phyloP scores from a whole-genome alignment of 2,113 vertebrate genomes.

The Gnathonemus echidnorhynchus region DNA sequence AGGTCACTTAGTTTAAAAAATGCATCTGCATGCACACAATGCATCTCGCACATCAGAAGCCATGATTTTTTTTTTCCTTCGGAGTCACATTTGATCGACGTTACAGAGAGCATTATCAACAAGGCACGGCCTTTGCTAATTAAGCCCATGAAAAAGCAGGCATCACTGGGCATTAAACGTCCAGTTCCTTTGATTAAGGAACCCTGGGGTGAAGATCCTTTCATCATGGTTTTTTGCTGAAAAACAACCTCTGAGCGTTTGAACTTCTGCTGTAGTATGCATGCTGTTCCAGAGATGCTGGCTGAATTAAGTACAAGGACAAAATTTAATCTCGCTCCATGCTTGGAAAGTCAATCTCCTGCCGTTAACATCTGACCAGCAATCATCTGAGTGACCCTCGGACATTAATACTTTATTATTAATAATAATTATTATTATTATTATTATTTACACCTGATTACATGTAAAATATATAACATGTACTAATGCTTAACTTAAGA shows the following conservation, averaged over 20 bases:
- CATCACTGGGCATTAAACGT: not conserved
- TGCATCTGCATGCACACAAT: not conserved
- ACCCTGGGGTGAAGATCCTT: not conserved
- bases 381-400: not conserved
- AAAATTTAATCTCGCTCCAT: not conserved
- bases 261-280: not conserved
- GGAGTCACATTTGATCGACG: not conserved
- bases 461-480: not conserved
- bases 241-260: conserved; percentile 11
- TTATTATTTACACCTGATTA: not conserved
- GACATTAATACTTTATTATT: not conserved
- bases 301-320: not conserved
- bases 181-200: conserved; percentile 12
- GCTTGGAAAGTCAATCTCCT: not conserved
- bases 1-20: not conserved
- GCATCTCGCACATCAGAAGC: not conserved
- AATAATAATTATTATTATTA: not conserved
- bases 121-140: conserved; percentile 1
- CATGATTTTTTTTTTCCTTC: not conserved
- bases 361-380: not conserved
- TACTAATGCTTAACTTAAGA: not conserved
- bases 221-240: not conserved
- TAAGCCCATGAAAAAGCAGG: conserved; percentile 7
- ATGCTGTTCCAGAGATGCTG: not conserved
- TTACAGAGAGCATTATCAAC: conserved; percentile 9